phyloP scores from a whole-genome alignment of 2,797 vertebrate genomes.

The Megaceryle alcyon region DNA sequence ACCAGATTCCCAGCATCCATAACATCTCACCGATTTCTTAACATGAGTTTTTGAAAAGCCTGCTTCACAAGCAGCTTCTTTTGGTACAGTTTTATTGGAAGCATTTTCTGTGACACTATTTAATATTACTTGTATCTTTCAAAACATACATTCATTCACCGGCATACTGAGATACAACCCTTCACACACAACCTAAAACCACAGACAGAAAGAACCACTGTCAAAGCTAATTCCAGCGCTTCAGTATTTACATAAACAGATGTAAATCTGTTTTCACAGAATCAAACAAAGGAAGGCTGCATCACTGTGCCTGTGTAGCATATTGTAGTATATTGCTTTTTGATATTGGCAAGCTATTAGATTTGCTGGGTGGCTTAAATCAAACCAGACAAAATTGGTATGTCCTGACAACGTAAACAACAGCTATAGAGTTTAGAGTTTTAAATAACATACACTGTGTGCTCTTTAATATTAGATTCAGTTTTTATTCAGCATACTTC shows the following conservation, averaged over 20 bases:
- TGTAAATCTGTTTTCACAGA: background rate
- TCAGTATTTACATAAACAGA: background rate
- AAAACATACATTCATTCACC: background rate
- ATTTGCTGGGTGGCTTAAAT: background rate
- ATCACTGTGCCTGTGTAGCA: background rate
- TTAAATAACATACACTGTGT: background rate
- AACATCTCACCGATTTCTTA: background rate
- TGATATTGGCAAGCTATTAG: background rate
- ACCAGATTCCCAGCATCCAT: background rate
- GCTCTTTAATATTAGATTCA: background rate
- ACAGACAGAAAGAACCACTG: background rate
- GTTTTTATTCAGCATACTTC: background rate
- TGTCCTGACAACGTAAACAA: background rate
- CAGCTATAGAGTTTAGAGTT: background rate
- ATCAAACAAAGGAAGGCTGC: background rate
- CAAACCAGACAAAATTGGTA: background rate
- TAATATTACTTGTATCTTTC: background rate
- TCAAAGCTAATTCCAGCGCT: background rate
- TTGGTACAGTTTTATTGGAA: background rate
- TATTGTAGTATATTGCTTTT: background rate
- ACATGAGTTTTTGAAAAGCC: background rate
- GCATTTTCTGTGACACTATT: background rate
- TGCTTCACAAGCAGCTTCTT: background rate
- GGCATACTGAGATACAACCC: background rate
- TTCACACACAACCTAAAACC: background rate